Evolutionary conservation across 2,797 vertebrate genomes (phyloP).

Genomic region (Loris lydekkerianus): DNA sequence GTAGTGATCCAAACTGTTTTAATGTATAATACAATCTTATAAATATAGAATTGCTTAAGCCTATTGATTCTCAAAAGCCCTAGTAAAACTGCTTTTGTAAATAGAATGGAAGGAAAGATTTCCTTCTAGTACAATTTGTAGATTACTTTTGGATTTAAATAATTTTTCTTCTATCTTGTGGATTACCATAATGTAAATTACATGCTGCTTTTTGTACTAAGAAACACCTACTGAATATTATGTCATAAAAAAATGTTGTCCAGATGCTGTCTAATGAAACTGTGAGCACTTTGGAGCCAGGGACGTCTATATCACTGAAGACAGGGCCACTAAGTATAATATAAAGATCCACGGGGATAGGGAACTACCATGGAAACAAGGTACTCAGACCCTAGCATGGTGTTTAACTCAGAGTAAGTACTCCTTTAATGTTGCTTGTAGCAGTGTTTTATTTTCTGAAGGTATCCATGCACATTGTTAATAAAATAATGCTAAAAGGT

Average conservation of each 20-base stretch:
- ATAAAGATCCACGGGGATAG: not conserved
- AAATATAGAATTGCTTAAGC: constrained; percentile 56
- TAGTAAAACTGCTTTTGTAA: constrained; percentile 10
- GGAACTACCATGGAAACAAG: not conserved
- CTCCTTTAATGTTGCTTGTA: not conserved
- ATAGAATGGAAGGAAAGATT: constrained; percentile 53
- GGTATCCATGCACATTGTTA: not conserved
- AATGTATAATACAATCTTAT: constrained; percentile 58
- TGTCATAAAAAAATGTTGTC: not conserved
- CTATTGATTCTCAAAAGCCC: constrained; percentile 32
- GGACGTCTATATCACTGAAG: not conserved
- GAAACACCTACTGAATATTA: not conserved
- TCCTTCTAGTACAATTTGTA: not conserved
- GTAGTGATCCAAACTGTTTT: constrained; percentile 18
- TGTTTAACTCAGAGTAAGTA: not conserved
- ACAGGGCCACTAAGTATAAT: not conserved
- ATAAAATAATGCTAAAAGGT: not conserved
- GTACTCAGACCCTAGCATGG: not conserved
- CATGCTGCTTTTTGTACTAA: not conserved
- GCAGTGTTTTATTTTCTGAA: not conserved
- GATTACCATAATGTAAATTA: not conserved
- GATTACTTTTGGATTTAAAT: constrained; percentile 46
- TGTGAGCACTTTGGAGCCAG: not conserved
- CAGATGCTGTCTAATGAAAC: not conserved
- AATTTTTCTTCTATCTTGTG: not conserved